Conservation (phyloP, 2,888 invertebrate genomes). For the Ditylenchus weischeri region DNA sequence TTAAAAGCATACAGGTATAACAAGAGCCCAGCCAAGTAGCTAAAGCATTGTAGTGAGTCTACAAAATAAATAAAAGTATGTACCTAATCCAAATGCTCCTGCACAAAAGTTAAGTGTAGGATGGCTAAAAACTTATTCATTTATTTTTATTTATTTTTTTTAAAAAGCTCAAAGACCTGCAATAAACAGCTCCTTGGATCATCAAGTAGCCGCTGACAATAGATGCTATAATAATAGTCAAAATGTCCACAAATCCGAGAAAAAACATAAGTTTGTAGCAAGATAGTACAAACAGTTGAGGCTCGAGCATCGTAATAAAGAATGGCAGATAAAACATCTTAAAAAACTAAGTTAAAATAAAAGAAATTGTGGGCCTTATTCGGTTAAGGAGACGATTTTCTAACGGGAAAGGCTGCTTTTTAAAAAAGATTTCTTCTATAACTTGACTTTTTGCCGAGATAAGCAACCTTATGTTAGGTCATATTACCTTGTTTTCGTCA, state of each 20-base stretch:
- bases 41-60: neutral
- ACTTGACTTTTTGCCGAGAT: no score
- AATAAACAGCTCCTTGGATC: slow-evolving; percentile 18
- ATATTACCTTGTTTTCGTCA: no score
- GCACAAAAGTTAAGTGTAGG: slow-evolving; percentile 10
- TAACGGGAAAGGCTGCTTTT: no score
- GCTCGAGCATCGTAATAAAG: slow-evolving; percentile 2
- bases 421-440: no score
- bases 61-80: neutral
- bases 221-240: slow-evolving; percentile 33
- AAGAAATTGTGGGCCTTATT: neutral
- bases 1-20: neutral
- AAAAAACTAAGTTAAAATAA: no score
- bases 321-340: slow-evolving; percentile 5
- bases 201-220: slow-evolving; percentile 9
- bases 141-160: no score
- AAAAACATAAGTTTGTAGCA: slow-evolving; percentile 17
- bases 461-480: no score
- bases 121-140: neutral
- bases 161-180: neutral
- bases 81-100: neutral
- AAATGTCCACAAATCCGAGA: slow-evolving; percentile 6
- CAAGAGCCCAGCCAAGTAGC: neutral
- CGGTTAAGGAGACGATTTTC: no score
- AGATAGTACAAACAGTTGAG: neutral